These are phyloP conservation scores for Limnephilus marmoratus DNA, from an alignment of 2,888 invertebrate genomes.

Conservation along the genomic window DNA sequence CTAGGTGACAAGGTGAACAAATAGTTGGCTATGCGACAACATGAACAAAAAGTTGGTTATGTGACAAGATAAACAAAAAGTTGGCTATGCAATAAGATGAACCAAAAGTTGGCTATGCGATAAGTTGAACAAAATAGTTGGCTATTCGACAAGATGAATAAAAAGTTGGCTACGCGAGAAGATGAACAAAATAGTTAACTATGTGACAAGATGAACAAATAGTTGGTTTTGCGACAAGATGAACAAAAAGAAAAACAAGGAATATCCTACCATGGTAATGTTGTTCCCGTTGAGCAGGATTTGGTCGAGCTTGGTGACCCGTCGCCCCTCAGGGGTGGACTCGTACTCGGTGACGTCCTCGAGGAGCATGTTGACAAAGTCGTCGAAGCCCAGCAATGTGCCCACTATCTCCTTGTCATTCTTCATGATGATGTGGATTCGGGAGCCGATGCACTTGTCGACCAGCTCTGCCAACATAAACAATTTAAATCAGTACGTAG, in stretches of 20 bases:
- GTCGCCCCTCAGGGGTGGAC: slow-evolving; percentile 95
- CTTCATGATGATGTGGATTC: slow-evolving; percentile 99
- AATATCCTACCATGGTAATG: slow-evolving; percentile 89
- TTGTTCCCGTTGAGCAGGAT: slow-evolving; percentile 99
- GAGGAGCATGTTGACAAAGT: slow-evolving; percentile 98
- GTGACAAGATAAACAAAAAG: too few relatives aligned
- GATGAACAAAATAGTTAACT: too few relatives aligned
- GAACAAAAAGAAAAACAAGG: slow-evolving; percentile 28
- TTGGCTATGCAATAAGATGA: too few relatives aligned
- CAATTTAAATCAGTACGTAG: neutral
- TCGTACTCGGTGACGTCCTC: slow-evolving; percentile 99
- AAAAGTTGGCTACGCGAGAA: too few relatives aligned
- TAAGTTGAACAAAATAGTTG: too few relatives aligned
- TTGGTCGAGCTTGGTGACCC: slow-evolving; percentile 97
- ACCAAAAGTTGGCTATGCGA: too few relatives aligned
- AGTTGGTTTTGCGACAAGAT: neutral
- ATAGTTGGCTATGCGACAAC: too few relatives aligned
- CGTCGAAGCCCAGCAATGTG: slow-evolving; percentile 97
- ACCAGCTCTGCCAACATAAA: slow-evolving; percentile 85
- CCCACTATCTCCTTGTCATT: slow-evolving; percentile 99
- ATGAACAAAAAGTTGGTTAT: too few relatives aligned
- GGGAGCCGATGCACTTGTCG: slow-evolving; percentile 99
- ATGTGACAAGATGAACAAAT: too few relatives aligned
- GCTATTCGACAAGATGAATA: too few relatives aligned
- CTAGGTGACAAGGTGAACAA: too few relatives aligned